A percentile compares a stretch with the other conserved stretches of the same genome.
These are phyloP conservation scores for Lordiphosa fenestrarum DNA, from an alignment of 2,888 invertebrate species.

Conservation along the genomic window DNA sequence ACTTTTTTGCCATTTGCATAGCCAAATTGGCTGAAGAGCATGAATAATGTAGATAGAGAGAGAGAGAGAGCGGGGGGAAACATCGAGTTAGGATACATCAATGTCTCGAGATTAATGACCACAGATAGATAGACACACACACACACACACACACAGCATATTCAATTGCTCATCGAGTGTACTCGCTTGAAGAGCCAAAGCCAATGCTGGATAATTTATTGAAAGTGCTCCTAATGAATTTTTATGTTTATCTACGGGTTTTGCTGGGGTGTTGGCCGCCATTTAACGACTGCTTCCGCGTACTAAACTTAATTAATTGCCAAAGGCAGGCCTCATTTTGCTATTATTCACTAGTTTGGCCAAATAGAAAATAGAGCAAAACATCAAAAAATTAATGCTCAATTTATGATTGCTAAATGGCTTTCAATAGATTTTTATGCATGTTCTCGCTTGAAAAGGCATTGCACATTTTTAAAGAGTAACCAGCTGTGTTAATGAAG, in stretches of 20 bases:
- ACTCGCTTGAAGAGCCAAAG: constrained; percentile 40
- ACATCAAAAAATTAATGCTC: background rate
- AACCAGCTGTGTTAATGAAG: no score
- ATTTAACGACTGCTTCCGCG: constrained; percentile 57
- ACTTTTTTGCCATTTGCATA: constrained; percentile 53
- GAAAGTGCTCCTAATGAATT: constrained; percentile 64
- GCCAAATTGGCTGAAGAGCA: constrained; percentile 48
- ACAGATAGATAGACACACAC: constrained; percentile 41
- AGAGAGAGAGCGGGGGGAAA: background rate
- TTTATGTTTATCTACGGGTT: constrained; percentile 46
- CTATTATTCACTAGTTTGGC: constrained; percentile 49
- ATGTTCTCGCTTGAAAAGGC: no score
- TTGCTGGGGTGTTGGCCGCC: constrained; percentile 14
- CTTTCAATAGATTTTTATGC: no score
- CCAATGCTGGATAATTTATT: constrained; percentile 65
- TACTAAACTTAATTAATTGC: constrained; percentile 72
- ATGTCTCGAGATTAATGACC: constrained; percentile 54
- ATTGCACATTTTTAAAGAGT: no score
- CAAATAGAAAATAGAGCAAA: constrained; percentile 9
- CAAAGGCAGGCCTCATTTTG: constrained; percentile 33
- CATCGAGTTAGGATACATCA: constrained; percentile 30
- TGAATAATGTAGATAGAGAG: background rate
- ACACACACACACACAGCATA: constrained; percentile 34
- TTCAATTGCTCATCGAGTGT: constrained; percentile 56
- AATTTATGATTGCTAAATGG: background rate